Conservation (phyloP, 1,140 invertebrate species). For the Luehdorfia chinensis region DNA sequence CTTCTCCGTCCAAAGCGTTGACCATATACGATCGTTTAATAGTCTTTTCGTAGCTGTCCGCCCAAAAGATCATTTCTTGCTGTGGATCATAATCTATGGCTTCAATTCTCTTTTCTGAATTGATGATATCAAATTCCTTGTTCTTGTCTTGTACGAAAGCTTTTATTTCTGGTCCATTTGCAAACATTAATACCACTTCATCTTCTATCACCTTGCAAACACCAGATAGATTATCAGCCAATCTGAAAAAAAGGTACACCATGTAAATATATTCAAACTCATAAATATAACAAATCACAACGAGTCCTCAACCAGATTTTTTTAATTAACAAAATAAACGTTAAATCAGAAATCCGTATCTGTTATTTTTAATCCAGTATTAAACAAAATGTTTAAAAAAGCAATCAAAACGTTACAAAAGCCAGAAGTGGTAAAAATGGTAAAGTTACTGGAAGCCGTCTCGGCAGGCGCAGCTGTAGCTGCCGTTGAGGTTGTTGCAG, state of each 20-base stretch:
- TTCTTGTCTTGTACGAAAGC: conserved; percentile 82
- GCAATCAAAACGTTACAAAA: not conserved
- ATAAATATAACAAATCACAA: too few species aligned
- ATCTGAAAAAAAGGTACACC: conserved; percentile 39
- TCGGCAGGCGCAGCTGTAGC: conserved; percentile 91
- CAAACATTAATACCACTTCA: conserved; percentile 81
- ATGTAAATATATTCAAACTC: not conserved
- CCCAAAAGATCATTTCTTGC: conserved; percentile 93
- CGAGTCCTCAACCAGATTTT: too few species aligned
- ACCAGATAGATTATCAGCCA: conserved; percentile 87
- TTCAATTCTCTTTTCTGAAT: conserved; percentile 90
- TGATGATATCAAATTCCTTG: conserved; percentile 86
- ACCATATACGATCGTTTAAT: conserved; percentile 96
- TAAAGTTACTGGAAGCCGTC: conserved; percentile 83
- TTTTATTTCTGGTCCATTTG: conserved; percentile 92
- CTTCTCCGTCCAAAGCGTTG: conserved; percentile 84
- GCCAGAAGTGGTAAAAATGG: not conserved
- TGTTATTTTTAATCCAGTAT: too few species aligned
- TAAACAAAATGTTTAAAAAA: too few species aligned
- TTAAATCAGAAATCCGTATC: not conserved
- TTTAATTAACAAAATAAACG: conserved; percentile 14
- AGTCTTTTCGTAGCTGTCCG: conserved; percentile 91
- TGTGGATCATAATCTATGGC: conserved; percentile 92
- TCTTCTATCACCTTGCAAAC: conserved; percentile 85
- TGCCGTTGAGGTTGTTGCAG: conserved; percentile 95